Evolutionary conservation across 2,797 vertebrate species (phyloP).

Genomic region (Kryptopterus vitreolus): DNA sequence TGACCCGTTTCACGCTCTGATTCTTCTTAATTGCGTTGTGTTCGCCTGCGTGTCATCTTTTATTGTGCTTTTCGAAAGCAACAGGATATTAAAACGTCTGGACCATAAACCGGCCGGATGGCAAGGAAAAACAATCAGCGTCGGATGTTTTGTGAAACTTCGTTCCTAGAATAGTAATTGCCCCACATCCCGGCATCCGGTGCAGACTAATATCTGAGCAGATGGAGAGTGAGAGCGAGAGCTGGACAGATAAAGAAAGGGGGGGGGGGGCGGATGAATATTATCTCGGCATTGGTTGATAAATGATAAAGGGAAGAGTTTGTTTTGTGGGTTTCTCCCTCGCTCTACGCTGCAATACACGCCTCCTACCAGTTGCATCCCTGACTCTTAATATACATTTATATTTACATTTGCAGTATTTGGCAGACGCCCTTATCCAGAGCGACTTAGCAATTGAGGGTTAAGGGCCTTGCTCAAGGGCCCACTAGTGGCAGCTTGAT

Average conservation of each 20-base stretch:
- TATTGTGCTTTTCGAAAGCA: slow-evolving; percentile 40
- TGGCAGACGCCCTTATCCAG: no score
- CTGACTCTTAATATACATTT: not conserved
- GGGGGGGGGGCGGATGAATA: slow-evolving; percentile 37
- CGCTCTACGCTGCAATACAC: not conserved
- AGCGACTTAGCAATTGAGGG: no score
- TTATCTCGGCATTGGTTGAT: slow-evolving; percentile 3
- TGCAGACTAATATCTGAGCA: slow-evolving; percentile 63
- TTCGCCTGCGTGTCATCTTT: slow-evolving; percentile 32
- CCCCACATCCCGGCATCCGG: slow-evolving; percentile 58
- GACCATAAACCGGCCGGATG: slow-evolving; percentile 57
- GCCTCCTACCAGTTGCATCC: not conserved
- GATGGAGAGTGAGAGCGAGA: slow-evolving; percentile 55
- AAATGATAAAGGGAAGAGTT: not conserved
- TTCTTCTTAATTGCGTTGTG: slow-evolving; percentile 11
- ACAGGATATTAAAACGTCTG: slow-evolving; percentile 53
- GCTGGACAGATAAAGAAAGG: slow-evolving; percentile 44
- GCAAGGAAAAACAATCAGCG: slow-evolving; percentile 8
- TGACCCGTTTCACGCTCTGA: slow-evolving; percentile 33
- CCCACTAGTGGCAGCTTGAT: no score
- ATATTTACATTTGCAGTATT: no score
- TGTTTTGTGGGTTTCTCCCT: not conserved
- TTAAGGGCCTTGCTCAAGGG: no score
- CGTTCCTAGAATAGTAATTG: slow-evolving; percentile 69
- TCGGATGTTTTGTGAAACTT: slow-evolving; percentile 60